Evolutionary conservation across 2,797 vertebrate genomes (phyloP).

Genomic region (Anguilla marmorata): DNA sequence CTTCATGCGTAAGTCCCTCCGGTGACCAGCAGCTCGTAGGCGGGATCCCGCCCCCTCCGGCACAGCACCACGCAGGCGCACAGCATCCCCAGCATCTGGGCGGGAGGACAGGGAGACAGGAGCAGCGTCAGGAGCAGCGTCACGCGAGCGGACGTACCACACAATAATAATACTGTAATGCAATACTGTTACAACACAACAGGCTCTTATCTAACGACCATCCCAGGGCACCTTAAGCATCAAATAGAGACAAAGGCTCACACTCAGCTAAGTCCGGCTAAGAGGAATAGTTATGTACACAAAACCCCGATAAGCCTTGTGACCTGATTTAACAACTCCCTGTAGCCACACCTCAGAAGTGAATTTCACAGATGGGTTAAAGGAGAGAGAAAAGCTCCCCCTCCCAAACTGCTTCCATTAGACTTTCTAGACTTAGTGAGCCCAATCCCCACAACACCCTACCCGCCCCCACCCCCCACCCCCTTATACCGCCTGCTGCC

Average conservation of each 20-base stretch:
- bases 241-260: background rate
- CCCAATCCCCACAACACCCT: background rate
- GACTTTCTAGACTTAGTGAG: background rate
- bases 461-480: too few species aligned
- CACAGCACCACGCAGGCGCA: conserved; percentile 89
- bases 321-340: background rate
- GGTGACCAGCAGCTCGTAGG: conserved; percentile 89
- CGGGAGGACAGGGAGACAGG: background rate
- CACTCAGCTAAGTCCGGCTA: background rate
- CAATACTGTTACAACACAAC: background rate
- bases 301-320: background rate
- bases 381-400: background rate
- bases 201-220: background rate
- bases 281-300: background rate
- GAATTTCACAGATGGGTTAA: background rate
- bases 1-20: conserved; percentile 85
- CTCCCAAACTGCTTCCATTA: background rate
- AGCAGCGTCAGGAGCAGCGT: background rate
- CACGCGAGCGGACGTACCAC: background rate
- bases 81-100: conserved; percentile 91
- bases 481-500: background rate
- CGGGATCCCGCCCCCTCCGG: conserved; percentile 84
- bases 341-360: background rate
- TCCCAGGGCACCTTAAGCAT: background rate
- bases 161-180: too few species aligned